Conservation (phyloP, 2,797 vertebrate genomes). For the Ispidina lecontei region DNA sequence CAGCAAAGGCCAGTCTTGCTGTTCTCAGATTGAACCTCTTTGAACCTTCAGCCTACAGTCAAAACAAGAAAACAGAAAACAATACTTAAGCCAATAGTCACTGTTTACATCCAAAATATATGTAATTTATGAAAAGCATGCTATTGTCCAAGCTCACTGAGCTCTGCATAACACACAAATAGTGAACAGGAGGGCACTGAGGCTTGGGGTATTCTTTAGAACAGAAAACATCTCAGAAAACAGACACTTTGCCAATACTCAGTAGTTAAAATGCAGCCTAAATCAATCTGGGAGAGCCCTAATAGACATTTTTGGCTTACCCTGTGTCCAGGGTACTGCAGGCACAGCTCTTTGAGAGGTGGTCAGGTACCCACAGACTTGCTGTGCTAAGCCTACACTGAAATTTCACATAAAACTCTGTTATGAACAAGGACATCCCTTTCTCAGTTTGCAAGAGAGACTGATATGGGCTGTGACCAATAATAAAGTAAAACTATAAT, state of each 20-base stretch:
- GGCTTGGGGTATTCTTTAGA: background rate
- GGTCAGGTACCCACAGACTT: background rate
- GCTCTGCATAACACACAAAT: background rate
- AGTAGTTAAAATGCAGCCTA: background rate
- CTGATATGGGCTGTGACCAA: background rate
- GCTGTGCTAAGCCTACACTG: background rate
- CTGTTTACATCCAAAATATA: background rate
- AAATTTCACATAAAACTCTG: background rate
- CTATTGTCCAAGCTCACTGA: background rate
- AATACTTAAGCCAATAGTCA: background rate
- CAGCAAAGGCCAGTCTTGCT: background rate
- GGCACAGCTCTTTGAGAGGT: background rate
- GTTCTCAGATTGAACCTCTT: background rate
- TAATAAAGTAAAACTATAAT: background rate
- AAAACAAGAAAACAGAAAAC: constrained; percentile 17
- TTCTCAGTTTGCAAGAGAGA: background rate
- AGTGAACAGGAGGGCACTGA: background rate
- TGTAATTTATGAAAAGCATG: background rate
- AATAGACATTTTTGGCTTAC: background rate
- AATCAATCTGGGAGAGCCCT: background rate
- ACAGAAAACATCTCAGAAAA: background rate
- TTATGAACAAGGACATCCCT: background rate
- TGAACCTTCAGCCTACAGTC: constrained; percentile 4
- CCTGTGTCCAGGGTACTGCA: background rate
- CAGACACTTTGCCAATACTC: background rate